Evolutionary conservation across 2,888 invertebrate genomes (phyloP), one percentile per base, ranked within the genome.

Genomic region (Patella ulyssiponensis): DNA sequence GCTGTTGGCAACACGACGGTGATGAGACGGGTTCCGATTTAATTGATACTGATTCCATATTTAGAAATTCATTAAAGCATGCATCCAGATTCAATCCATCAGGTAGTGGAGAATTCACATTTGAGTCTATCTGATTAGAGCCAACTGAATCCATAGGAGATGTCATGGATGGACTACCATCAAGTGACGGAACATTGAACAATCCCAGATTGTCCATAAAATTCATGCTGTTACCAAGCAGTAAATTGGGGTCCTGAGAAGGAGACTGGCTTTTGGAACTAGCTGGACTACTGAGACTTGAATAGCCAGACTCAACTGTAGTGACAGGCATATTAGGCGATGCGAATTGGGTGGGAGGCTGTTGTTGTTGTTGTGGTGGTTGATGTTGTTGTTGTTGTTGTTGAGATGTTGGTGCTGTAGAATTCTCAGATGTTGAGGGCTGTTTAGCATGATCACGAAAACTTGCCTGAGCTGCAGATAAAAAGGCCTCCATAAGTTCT

Each of bases 401-500:
- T 73, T 79, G 17, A 71, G 70, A 70, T 75, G 76, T 75, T 83
- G 82, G 20, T 82, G 78, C 76, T 83, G 84, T 14, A 44, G 58
- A 15, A 20, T 52, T 14, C 53, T 56, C 14, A 53, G 17, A 15
- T 56, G 74, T 27, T 69, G 23, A 23, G 53, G 70, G 23, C 72
- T 79, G 69, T 70, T 81, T 80, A 76, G 83, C 80, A 76, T 89
- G 88, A 78, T 89, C 88, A 20, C 84, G 79, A 82, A 88, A 88
- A 73, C 88, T 88, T 76, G 85, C 86, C 80, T 88, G 86, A 9
- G 88, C 89, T 4, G 87, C 89, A 12, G 86, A 83, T 44, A 88
- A 82, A 77, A 88, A 89, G 4, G 87, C 88, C 82, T 89, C 86
- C 88, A 88, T 89, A 69, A 89, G 82, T 71, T 89, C 89, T 1